These are phyloP conservation scores for Dasyurus viverrinus DNA, from an alignment of 2,113 vertebrate genomes.

Conservation along the genomic window DNA sequence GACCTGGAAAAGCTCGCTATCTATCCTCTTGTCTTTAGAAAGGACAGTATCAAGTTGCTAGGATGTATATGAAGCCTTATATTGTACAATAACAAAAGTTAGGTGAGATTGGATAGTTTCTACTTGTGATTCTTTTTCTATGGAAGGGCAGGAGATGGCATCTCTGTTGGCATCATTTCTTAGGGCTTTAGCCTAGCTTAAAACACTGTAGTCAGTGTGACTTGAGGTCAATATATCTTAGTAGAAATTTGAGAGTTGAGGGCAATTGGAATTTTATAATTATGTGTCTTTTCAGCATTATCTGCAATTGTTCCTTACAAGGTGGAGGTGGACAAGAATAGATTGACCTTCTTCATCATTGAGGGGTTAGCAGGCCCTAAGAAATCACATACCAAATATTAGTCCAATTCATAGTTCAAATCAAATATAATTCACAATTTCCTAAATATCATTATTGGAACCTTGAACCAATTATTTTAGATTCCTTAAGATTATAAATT, in stretches of 20 bases:
- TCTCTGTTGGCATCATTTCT: neutral
- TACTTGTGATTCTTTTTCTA: neutral
- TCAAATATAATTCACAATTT: neutral
- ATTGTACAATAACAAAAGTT: neutral
- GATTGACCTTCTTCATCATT: neutral
- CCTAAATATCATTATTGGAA: neutral
- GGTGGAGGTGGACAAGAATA: neutral
- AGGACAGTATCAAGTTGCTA: neutral
- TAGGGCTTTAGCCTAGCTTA: no score
- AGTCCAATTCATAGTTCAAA: neutral
- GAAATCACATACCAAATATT: neutral
- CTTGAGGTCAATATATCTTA: neutral
- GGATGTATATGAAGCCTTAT: neutral
- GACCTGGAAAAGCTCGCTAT: slow-evolving; percentile 54
- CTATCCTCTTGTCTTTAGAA: neutral
- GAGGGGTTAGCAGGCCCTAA: neutral
- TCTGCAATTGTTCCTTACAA: neutral
- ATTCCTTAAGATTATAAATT: neutral
- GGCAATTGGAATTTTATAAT: neutral
- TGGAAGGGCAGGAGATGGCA: neutral
- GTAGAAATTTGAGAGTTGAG: neutral
- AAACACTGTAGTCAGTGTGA: neutral
- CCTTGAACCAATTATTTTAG: neutral
- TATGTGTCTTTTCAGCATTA: neutral
- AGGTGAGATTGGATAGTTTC: neutral